Base-by-base conservation (phyloP, 2,113 vertebrate genomes). In the Corythaixoides concolor region DNA sequence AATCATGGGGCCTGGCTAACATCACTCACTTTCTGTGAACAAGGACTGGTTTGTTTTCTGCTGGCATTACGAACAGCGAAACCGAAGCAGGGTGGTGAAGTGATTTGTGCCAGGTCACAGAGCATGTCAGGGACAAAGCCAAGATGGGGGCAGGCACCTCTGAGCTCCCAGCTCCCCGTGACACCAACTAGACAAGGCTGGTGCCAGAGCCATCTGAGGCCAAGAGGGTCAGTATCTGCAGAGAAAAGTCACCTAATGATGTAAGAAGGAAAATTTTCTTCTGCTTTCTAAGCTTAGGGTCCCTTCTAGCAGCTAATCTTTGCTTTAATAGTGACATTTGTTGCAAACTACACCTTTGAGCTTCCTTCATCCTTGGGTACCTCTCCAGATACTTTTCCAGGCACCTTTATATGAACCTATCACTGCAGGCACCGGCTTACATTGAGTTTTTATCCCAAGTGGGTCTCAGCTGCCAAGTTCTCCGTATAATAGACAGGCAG, bases 81-180 rank as follows among this genome's bases (percentile, higher is more conserved):
- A 95, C 73, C 16, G 4, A 96, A 94, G 94, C 80, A 69, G 92
- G 90, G 62, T 1, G 0, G 73, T 60, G 58, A 82, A 45, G 45
- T 55, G 86, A 58, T 92, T 94, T 89, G 89, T 89, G 92, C 89
- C 90, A 95, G 84, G 89, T 86, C 88, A 95, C 75, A 75, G 92
- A 86, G 68, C 85, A 80, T 1, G 0, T 13, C 21, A 6, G 55
- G 63, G 74, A 32, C 85, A 90, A 82, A 50, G 80, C 64, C 8
- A 11, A 45, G 86, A 12, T 58, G 73, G 69, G 49, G 88, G n/a
- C 3, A 6, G 79, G 86, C 62, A 73, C 69, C 69, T 73, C 89
- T 2, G 9, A 60, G 35, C 60, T 87, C 75, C 83, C 24, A 7
- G 23, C 24, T 78, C 60, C 45, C 62, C 30, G 24, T 2, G 0